Percentiles rank a stretch among this genome's conserved stretches.
These are phyloP conservation scores for Patagioenas fasciata DNA, from an alignment of 2,113 vertebrate species.

Conservation along the genomic window DNA sequence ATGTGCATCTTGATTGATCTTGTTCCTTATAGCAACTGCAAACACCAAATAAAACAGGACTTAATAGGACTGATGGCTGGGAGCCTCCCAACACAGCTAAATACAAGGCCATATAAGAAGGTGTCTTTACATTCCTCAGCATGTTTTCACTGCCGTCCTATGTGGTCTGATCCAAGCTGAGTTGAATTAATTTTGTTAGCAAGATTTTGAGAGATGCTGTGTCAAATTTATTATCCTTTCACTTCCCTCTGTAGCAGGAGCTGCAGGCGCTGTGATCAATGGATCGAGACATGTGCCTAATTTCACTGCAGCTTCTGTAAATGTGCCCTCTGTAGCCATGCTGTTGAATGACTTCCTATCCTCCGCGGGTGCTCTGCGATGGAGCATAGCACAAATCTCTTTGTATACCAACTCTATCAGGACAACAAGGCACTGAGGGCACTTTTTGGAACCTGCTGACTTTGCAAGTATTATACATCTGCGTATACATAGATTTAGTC, in stretches of 20 bases:
- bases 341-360: background rate
- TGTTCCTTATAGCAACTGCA: background rate
- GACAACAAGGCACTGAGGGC: background rate
- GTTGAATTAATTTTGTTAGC: slow-evolving; percentile 26
- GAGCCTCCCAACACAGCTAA: background rate
- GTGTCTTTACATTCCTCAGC: background rate
- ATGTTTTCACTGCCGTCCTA: background rate
- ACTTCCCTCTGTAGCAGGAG: background rate
- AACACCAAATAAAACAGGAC: background rate
- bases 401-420: background rate
- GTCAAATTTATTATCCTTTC: slow-evolving; percentile 43
- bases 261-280: slow-evolving; percentile 2
- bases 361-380: background rate
- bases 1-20: background rate
- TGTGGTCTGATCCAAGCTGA: background rate
- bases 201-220: slow-evolving; percentile 21
- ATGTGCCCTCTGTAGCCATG: background rate
- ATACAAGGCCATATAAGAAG: background rate
- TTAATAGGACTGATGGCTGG: background rate
- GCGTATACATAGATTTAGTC: background rate
- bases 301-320: slow-evolving; percentile 18
- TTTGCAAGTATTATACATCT: background rate
- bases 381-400: background rate
- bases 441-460: background rate
- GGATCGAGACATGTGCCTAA: background rate